These are phyloP conservation scores for Porites lutea DNA, from an alignment of 64 coral and sea anemone genomes.

Conservation along the genomic window DNA sequence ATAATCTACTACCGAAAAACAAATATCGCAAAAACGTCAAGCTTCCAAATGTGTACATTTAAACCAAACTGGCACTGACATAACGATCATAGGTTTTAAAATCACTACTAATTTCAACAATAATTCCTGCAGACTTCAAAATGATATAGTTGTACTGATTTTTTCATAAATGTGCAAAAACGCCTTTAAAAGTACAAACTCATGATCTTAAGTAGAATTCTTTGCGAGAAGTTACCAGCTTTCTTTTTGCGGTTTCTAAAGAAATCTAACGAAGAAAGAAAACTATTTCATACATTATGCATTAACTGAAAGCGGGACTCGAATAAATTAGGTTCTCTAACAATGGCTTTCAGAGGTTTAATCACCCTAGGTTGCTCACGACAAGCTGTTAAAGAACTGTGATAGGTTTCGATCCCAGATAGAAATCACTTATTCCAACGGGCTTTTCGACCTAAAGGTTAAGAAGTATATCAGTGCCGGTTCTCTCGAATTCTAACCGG, in stretches of 20 bases:
- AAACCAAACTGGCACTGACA: too few species aligned
- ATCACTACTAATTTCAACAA: too few species aligned
- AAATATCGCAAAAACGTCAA: too few species aligned
- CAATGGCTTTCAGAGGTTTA: constrained; percentile 16
- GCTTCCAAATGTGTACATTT: too few species aligned
- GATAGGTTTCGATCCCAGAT: neutral
- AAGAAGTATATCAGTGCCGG: neutral
- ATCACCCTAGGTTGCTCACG: neutral
- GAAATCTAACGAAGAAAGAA: neutral
- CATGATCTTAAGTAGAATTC: neutral
- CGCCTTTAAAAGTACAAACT: neutral
- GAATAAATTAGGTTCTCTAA: constrained; percentile 32
- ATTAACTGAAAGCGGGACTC: neutral
- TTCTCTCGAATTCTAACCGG: neutral
- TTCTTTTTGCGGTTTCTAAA: neutral
- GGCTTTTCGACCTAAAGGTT: neutral
- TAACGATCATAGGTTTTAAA: too few species aligned
- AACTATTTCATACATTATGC: neutral
- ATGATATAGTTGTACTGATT: too few species aligned
- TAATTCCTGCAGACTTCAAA: too few species aligned
- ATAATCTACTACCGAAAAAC: too few species aligned
- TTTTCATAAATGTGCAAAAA: too few species aligned
- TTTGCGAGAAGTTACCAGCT: neutral
- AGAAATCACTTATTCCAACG: neutral
- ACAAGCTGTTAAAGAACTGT: neutral